Conservation (phyloP, 64 coral and sea anemone species). For the Actinia tenebrosa region DNA sequence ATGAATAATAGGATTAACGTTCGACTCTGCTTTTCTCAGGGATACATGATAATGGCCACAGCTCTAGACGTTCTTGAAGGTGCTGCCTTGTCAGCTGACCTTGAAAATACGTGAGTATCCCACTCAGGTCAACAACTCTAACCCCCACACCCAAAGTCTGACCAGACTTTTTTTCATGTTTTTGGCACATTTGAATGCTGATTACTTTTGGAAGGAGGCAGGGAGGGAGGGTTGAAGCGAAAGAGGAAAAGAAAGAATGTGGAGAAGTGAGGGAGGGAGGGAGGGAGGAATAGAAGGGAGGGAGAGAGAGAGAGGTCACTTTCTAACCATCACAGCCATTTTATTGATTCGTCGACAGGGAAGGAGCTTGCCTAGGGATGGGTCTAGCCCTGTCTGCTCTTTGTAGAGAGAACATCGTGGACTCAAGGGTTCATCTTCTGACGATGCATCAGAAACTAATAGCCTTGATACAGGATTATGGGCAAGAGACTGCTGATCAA, state of each 20-base stretch:
- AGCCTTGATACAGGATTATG: slow-evolving; percentile 34
- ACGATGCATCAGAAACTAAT: slow-evolving; percentile 66
- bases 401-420: slow-evolving; percentile 65
- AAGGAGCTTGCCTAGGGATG: slow-evolving; percentile 66
- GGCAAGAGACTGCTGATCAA: slow-evolving; percentile 39
- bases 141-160: too few relatives aligned
- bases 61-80: slow-evolving; percentile 48
- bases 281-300: too few relatives aligned
- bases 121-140: too few relatives aligned
- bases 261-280: too few relatives aligned
- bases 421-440: slow-evolving; percentile 75
- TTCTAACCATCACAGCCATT: background rate
- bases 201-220: too few relatives aligned
- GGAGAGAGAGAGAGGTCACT: too few relatives aligned
- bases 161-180: too few relatives aligned
- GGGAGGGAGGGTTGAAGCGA: too few relatives aligned
- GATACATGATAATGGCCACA: slow-evolving; percentile 47
- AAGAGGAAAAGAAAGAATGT: too few relatives aligned
- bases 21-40: background rate
- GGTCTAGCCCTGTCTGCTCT: slow-evolving; percentile 64
- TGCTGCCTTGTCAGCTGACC: slow-evolving; percentile 10
- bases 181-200: too few relatives aligned
- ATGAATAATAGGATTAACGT: too few relatives aligned
- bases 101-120: slow-evolving; percentile 48
- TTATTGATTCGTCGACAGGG: slow-evolving; percentile 20